A percentile compares a stretch with the other conserved stretches of the same genome.
Evolutionary conservation across 2,797 vertebrate genomes (phyloP).

Genomic region (Mormyrops attenuatus): DNA sequence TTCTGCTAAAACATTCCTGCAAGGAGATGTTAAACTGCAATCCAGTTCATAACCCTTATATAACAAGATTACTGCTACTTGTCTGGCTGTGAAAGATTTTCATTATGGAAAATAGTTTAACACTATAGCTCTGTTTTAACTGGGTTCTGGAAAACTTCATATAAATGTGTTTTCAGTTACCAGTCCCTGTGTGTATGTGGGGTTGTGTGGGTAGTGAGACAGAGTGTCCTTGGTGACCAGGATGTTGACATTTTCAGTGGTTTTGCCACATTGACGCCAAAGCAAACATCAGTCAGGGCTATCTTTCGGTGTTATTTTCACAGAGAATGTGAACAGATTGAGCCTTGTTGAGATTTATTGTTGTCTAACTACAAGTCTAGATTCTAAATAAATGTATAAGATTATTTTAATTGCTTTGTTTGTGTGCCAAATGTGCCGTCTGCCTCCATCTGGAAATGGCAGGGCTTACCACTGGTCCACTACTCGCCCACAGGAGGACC

Average conservation of each 20-base stretch:
- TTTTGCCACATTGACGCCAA: not conserved
- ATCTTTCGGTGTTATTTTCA: not conserved
- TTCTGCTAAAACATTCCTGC: not conserved
- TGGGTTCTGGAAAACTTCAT: conserved; percentile 2
- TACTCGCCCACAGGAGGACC: conserved; percentile 75
- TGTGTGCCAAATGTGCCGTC: not conserved
- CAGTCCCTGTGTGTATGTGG: not conserved
- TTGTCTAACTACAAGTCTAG: not conserved
- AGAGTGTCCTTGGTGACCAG: not conserved
- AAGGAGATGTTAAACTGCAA: not conserved
- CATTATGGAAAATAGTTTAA: not conserved
- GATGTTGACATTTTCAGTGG: not conserved
- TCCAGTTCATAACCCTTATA: not conserved
- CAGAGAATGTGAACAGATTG: not conserved
- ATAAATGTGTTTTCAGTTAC: conserved; percentile 11
- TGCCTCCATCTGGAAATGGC: not conserved
- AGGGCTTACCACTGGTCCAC: not conserved
- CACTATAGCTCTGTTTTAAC: not conserved
- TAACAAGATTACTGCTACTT: not conserved
- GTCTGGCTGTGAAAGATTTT: not conserved
- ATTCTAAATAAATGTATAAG: not conserved
- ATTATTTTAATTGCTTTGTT: not conserved
- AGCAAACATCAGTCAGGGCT: not conserved
- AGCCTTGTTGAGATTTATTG: not conserved
- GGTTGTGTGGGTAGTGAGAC: conserved; percentile 1